Base-by-base conservation (phyloP, 2,113 vertebrate species). In the Colius striatus region DNA sequence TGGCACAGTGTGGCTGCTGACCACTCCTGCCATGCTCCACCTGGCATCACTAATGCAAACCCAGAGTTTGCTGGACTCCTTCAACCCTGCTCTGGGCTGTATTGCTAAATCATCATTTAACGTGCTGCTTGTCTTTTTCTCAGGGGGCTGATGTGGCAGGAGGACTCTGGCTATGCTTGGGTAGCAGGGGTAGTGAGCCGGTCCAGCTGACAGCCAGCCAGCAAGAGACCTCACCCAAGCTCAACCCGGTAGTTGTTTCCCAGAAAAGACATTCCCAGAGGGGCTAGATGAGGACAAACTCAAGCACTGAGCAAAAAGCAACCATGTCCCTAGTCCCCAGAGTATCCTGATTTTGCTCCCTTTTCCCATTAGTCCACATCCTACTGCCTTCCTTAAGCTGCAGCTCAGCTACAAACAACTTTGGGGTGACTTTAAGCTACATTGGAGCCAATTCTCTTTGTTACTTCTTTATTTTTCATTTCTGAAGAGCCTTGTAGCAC, bases 121-220 rank as follows among this genome's bases (percentile, higher is more conserved):
- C 18, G 32, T 66, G 41, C 45, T 34, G 61, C 50, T 68, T 16
- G 74, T 78, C 45, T 51, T n/a, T 23, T 32, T 57, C 25, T 10
- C 1, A 0, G 16, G 11, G 53, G 7, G 22, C 13, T 29, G 61
- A 6, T 0, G 2, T 4, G 30, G 30, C 72, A 17, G 36, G 51
- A 77, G 25, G 41, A 26, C 29, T 53, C 43, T 0, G 1, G 36
- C 58, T 73, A 62, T 0, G 1, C 41, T 57, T 22, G 29, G n/a
- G 6, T 57, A 62, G 26, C 11, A 32, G 48, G 11, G 10, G 30
- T 25, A 23, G 58, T 0, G 2, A 61, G 19, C 5, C 29, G 3
- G 20, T n/a, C 54, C 0, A 0, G 20, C 34, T 50, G 25, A 16
- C 0, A 2, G 51, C 26, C 54, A 41, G 9, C 13, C 61, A 53